These are phyloP conservation scores for Leucopsar rothschildi DNA, from an alignment of 2,113 vertebrate genomes.

Conservation along the genomic window DNA sequence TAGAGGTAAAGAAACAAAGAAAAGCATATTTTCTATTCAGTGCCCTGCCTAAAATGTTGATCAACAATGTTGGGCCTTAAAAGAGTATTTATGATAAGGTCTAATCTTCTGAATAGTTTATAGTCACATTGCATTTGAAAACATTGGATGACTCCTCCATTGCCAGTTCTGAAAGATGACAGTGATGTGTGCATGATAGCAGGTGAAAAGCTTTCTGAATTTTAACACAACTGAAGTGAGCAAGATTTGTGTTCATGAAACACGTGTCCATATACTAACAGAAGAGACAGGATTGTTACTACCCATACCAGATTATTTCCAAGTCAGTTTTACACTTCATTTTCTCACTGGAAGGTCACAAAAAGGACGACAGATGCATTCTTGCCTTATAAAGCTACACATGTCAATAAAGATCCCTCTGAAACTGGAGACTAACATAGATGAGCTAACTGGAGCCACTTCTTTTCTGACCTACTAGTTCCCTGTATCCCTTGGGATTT, in stretches of 20 bases:
- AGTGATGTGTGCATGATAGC: neutral
- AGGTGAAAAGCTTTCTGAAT: neutral
- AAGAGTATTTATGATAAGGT: neutral
- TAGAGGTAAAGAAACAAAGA: neutral
- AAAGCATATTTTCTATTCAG: neutral
- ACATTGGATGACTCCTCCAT: neutral
- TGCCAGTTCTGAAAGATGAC: neutral
- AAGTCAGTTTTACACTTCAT: neutral
- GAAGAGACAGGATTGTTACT: neutral
- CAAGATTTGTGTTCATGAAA: neutral
- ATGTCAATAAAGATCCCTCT: neutral
- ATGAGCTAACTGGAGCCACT: neutral
- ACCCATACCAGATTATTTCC: neutral
- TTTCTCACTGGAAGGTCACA: neutral
- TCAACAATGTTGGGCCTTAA: neutral
- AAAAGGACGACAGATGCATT: neutral
- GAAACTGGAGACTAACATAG: neutral
- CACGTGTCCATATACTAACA: rapidly evolving
- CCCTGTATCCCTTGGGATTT: neutral
- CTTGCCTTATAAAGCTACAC: neutral
- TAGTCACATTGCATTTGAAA: neutral
- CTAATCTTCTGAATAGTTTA: neutral
- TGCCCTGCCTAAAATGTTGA: neutral
- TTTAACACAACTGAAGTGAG: neutral
- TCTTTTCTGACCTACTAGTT: neutral